Conservation (phyloP, 2,113 vertebrate species). For the Tautogolabrus adspersus region DNA sequence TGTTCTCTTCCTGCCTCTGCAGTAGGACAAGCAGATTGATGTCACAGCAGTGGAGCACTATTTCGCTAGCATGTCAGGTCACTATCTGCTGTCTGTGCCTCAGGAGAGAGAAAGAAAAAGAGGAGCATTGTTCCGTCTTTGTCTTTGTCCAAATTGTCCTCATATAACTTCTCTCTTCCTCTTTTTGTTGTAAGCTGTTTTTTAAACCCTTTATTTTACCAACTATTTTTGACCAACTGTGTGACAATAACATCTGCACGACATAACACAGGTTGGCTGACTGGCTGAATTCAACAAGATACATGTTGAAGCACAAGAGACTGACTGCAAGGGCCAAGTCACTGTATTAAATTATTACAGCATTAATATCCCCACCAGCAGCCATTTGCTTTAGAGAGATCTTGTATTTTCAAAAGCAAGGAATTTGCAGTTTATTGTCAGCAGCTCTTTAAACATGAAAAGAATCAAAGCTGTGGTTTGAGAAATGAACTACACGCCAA, state of each 20-base stretch:
- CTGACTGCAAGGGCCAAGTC: background rate
- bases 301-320: constrained; percentile 38
- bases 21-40: constrained; percentile 67
- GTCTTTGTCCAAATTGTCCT: constrained; percentile 31
- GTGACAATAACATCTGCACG: background rate
- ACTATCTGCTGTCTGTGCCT: constrained; percentile 43
- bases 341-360: constrained; percentile 7
- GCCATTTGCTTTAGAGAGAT: constrained; percentile 32
- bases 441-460: constrained; percentile 44
- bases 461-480: constrained; percentile 15
- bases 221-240: constrained; percentile 30
- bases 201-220: constrained; percentile 26
- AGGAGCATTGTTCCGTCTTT: constrained; percentile 36
- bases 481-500: constrained; percentile 9
- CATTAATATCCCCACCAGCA: constrained; percentile 1
- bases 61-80: constrained; percentile 58
- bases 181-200: constrained; percentile 28
- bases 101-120: constrained; percentile 36
- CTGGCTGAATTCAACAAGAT: constrained; percentile 11
- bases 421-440: constrained; percentile 27
- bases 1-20: constrained; percentile 47
- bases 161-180: constrained; percentile 33
- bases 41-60: constrained; percentile 36
- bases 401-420: constrained; percentile 30
- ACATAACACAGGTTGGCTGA: background rate